Evolutionary conservation across 2,113 vertebrate species (phyloP).

Genomic region (Stigmatopora nigra): DNA sequence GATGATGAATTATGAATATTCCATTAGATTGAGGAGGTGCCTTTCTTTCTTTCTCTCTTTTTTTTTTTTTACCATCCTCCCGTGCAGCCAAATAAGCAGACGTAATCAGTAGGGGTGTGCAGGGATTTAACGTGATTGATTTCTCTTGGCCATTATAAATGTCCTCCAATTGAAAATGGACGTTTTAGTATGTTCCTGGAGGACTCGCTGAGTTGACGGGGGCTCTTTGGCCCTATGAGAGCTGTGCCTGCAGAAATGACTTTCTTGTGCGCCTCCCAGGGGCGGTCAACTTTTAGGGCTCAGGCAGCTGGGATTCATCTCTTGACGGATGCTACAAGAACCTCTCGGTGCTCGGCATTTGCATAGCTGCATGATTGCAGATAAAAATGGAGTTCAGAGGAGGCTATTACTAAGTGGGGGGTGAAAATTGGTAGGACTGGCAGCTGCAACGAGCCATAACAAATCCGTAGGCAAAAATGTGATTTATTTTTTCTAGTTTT

Average conservation of each 20-base stretch:
- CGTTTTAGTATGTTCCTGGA: conserved; percentile 66
- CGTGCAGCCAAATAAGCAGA: conserved; percentile 51
- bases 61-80: conserved; percentile 12
- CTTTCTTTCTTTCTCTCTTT: conserved; percentile 9
- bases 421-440: conserved; percentile 43
- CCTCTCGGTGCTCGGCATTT: conserved; percentile 57
- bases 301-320: conserved; percentile 64
- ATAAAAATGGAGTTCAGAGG: conserved; percentile 52
- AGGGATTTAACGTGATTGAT: conserved; percentile 53
- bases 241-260: conserved; percentile 57
- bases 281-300: conserved; percentile 62
- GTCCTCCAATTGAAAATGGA: conserved; percentile 57
- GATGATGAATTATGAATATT: conserved; percentile 73
- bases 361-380: conserved; percentile 64
- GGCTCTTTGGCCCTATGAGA: conserved; percentile 41
- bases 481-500: no score
- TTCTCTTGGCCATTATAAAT: conserved; percentile 61
- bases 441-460: conserved; percentile 54
- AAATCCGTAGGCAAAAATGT: neutral
- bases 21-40: conserved; percentile 47
- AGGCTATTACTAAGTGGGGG: conserved; percentile 23
- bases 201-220: conserved; percentile 56
- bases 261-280: conserved; percentile 60
- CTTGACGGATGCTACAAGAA: conserved; percentile 54
- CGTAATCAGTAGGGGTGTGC: conserved; percentile 36